A percentile compares a stretch with the other conserved stretches of the same genome.
These are phyloP conservation scores for Sapajus apella DNA, from an alignment of 2,113 vertebrate species.

Conservation along the genomic window DNA sequence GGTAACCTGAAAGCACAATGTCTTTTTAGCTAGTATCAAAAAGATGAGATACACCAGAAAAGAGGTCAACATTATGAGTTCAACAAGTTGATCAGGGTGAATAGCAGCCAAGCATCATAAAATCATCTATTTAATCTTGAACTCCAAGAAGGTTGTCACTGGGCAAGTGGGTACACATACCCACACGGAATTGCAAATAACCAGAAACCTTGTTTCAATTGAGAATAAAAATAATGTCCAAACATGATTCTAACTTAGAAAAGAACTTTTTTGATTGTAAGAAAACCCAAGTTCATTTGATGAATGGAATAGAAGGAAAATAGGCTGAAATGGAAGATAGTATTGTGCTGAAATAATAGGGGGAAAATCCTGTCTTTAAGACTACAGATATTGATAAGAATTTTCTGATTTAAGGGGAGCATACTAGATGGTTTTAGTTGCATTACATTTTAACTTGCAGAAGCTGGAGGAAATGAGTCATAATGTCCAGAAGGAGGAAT, in stretches of 20 bases:
- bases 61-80: neutral
- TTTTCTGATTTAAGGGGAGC: neutral
- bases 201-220: neutral
- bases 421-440: neutral
- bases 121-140: neutral
- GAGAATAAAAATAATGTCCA: neutral
- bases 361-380: neutral
- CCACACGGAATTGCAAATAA: neutral
- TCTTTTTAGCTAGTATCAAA: neutral
- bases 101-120: neutral
- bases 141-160: neutral
- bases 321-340: neutral
- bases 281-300: neutral
- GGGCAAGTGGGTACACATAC: neutral
- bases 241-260: neutral
- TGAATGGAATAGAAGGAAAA: neutral
- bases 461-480: conserved; percentile 59
- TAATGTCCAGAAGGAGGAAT: conserved; percentile 62
- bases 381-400: neutral
- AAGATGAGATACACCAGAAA: neutral
- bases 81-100: neutral
- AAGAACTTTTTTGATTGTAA: neutral
- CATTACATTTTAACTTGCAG: conserved; percentile 54
- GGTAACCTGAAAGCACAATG: neutral
- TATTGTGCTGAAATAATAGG: neutral